Evolutionary conservation across 2,888 invertebrate species (phyloP).

Genomic region (Drosophila pegasa): DNA sequence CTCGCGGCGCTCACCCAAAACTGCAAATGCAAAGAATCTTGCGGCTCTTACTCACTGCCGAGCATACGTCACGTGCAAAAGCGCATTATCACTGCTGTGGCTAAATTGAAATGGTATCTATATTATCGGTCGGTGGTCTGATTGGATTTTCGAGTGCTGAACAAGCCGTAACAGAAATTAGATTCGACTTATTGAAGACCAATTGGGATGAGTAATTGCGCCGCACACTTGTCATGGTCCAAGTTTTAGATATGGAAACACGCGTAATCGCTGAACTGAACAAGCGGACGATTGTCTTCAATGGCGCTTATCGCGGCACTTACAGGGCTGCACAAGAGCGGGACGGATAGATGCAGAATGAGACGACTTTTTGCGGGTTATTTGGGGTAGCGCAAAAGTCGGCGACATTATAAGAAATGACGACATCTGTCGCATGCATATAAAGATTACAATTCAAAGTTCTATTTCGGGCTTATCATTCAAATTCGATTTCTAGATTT

Average conservation of each 20-base stretch:
- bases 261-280: slow-evolving; percentile 56
- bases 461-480: slow-evolving; percentile 14
- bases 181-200: slow-evolving; percentile 2
- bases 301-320: slow-evolving; percentile 32
- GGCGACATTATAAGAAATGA: slow-evolving; percentile 25
- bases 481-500: slow-evolving; percentile 8
- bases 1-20: slow-evolving; percentile 1
- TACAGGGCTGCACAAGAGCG: not conserved
- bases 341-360: not conserved
- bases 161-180: slow-evolving; percentile 25
- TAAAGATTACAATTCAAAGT: slow-evolving; percentile 12
- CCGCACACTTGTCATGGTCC: slow-evolving; percentile 12
- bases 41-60: slow-evolving; percentile 3
- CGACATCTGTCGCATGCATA: slow-evolving; percentile 11
- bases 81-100: slow-evolving; percentile 13
- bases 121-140: slow-evolving; percentile 45
- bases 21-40: not conserved
- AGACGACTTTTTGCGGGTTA: not conserved
- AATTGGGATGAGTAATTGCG: slow-evolving; percentile 51
- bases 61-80: slow-evolving; percentile 37
- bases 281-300: slow-evolving; percentile 38
- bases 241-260: slow-evolving; percentile 48
- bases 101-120: slow-evolving; percentile 52
- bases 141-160: slow-evolving; percentile 57
- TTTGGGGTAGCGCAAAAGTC: slow-evolving; percentile 3